Evolutionary conservation across 2,888 invertebrate species (phyloP).

Genomic region (Rhagonycha lutea): DNA sequence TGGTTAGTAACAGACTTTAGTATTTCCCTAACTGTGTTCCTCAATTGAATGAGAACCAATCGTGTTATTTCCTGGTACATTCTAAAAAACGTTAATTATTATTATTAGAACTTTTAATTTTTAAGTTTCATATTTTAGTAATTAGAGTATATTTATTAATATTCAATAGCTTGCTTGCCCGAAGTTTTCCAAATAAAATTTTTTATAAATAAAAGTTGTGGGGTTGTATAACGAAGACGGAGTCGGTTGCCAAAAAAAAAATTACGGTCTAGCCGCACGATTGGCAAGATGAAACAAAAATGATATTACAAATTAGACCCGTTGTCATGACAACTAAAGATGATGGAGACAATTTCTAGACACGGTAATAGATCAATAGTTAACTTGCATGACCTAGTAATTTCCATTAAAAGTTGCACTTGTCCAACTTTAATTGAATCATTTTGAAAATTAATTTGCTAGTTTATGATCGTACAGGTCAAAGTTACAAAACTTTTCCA

Average conservation of each 20-base stretch:
- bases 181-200: background rate
- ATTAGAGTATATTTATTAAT: background rate
- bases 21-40: background rate
- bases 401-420: background rate
- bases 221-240: background rate
- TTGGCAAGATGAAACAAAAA: background rate
- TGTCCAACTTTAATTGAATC: background rate
- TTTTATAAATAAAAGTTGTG: background rate
- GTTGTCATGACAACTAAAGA: constrained; percentile 21
- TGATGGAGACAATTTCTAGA: constrained; percentile 19
- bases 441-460: background rate
- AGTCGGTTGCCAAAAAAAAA: background rate
- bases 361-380: constrained; percentile 22
- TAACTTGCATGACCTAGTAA: constrained; percentile 1
- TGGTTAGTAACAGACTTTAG: background rate
- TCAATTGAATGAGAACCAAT: too few relatives aligned
- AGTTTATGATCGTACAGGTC: background rate
- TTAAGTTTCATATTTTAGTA: too few relatives aligned
- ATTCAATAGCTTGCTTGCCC: background rate
- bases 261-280: background rate
- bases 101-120: too few relatives aligned
- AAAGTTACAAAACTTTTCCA: background rate
- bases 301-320: background rate
- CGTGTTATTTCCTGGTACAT: too few relatives aligned
- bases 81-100: too few relatives aligned